Conservation (phyloP, 2,888 invertebrate genomes). For the Lomographa bimaculata region DNA sequence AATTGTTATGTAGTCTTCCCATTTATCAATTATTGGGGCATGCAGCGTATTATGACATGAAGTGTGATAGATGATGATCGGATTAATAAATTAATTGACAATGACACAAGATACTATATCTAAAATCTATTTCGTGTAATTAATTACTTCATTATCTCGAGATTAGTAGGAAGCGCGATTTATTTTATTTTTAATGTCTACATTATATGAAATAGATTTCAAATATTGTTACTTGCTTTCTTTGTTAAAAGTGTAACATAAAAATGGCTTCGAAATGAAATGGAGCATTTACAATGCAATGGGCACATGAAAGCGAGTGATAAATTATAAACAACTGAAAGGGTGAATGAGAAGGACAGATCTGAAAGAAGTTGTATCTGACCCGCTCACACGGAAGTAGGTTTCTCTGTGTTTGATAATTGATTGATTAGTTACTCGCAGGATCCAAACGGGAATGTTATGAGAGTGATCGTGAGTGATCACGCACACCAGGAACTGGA, state of each 20-base stretch:
- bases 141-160: not conserved
- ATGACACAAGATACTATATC: conserved; percentile 6
- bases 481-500: conserved; percentile 14
- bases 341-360: conserved; percentile 3
- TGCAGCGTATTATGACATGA: conserved; percentile 16
- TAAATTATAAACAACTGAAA: too few relatives aligned
- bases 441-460: conserved; percentile 13
- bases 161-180: too few relatives aligned
- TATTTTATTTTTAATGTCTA: too few relatives aligned
- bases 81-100: conserved; percentile 13
- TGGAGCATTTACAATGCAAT: conserved; percentile 27
- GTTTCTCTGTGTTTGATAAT: not conserved
- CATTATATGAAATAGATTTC: conserved; percentile 18
- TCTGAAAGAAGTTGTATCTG: conserved; percentile 3
- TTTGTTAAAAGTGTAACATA: conserved; percentile 22
- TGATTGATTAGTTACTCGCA: conserved; percentile 13
- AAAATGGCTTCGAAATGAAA: conserved; percentile 16
- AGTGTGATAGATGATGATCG: conserved; percentile 26
- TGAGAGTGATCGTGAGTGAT: conserved; percentile 19
- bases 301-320: conserved; percentile 20
- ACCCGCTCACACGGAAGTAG: conserved; percentile 6
- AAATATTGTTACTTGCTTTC: conserved; percentile 8
- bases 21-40: conserved; percentile 15
- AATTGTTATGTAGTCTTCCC: too few relatives aligned
- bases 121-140: conserved; percentile 17